Evolutionary conservation across 2,113 vertebrate genomes (phyloP), one percentile per base, ranked within the genome.

Genomic region (Edolisoma coerulescens): DNA sequence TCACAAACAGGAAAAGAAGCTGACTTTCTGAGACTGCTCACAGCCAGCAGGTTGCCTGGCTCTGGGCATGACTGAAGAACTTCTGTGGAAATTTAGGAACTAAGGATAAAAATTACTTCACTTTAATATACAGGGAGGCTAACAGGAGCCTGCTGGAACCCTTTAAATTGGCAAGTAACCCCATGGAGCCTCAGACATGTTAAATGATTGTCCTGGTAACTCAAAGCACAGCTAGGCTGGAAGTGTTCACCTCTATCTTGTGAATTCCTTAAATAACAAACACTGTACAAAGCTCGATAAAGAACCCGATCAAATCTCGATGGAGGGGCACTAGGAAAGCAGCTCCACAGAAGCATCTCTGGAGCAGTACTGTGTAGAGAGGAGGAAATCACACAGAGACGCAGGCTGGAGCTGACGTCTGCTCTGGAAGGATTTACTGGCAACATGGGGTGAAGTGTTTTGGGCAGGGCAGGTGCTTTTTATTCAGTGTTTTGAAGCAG

Each of bases 211-310:
- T 88, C 42, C 67, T 88, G 63, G 71, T 79, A 84, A 64, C 33
- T 73, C 86, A 91, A 71, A 87, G 80, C 64, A 73, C 91, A 83
- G 56, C 32, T 27, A 77, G 90, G 60, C 68, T 94, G 71, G 37
- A 88, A 96, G 64, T 53, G 47, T 77, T 93, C 87, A 80, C 75
- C 87, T 94, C 67, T 90, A 41, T 88, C 88, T 77, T 90, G 63
- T 92, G 82, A 77, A 95, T 86, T 95, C 75, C 59, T 93, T 87
- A 81, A 96, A 94, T 77, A 92, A 83, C 68, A 88, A 97, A 95
- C 90, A 63, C 39, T 27, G 68, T 69, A 70, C 42, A 93, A 74
- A 94, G 42, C 84, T 96, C 35, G 8, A 70, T 88, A 96, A 96
- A 90, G 90, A 87, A 32, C 26, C 41, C 85, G 87, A 85, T 79